phyloP scores from a whole-genome alignment of 2,113 vertebrate genomes.

The Muntiacus muntjak region DNA sequence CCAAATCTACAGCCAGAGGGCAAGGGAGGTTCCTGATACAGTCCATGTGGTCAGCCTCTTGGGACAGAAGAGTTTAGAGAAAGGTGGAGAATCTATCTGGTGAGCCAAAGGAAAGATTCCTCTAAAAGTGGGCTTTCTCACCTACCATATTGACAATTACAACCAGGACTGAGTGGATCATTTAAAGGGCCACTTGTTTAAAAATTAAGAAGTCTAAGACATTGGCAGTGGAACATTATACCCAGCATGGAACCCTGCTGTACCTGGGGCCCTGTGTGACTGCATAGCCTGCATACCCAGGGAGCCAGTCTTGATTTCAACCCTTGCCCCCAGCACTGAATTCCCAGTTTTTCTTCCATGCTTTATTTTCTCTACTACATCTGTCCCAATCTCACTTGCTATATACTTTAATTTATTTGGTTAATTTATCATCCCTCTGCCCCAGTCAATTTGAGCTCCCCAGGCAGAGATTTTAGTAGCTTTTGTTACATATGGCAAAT shows the following conservation, averaged over 20 bases:
- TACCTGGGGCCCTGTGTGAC: neutral
- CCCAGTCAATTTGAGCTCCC: neutral
- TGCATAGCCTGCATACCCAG: fast-evolving
- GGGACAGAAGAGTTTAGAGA: neutral
- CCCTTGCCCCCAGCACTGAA: no score
- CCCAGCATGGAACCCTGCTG: neutral
- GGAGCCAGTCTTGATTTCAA: neutral
- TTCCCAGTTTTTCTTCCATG: neutral
- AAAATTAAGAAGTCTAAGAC: neutral
- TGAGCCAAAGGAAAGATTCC: neutral
- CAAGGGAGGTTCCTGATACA: neutral
- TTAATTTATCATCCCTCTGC: neutral
- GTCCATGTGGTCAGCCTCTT: neutral
- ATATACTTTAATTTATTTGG: neutral
- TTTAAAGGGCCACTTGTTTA: neutral
- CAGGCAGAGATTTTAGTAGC: neutral
- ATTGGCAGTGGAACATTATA: neutral
- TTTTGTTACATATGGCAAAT: neutral
- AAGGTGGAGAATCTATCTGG: neutral
- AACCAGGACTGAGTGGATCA: neutral
- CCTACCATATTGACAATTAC: neutral
- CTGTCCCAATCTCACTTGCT: neutral
- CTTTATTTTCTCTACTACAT: neutral
- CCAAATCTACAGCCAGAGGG: neutral
- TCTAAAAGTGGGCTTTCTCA: no score